phyloP scores from a whole-genome alignment of 2,797 vertebrate species.

The Mastacembelus armatus region DNA sequence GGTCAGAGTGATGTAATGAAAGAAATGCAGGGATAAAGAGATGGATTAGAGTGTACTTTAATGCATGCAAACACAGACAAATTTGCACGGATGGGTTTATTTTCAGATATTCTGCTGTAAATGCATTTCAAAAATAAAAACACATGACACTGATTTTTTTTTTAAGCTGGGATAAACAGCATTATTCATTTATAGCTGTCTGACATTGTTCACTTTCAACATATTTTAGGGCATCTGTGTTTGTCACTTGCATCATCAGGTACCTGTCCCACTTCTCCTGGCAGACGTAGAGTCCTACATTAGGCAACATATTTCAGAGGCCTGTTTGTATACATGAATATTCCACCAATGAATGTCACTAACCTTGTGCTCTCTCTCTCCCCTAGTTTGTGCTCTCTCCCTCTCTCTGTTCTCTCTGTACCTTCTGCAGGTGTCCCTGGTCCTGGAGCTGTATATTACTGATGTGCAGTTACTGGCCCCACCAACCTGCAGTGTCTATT shows the following conservation, averaged over 20 bases:
- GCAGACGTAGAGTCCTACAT: slow-evolving; percentile 30
- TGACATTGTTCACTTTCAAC: slow-evolving; percentile 2
- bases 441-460: too few species aligned
- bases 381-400: too few species aligned
- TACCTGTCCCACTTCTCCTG: slow-evolving; percentile 32
- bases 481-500: too few species aligned
- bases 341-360: too few species aligned
- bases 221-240: slow-evolving; percentile 12
- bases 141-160: background rate
- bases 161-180: slow-evolving; percentile 1
- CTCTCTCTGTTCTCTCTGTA: too few species aligned
- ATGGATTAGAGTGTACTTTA: slow-evolving; percentile 73
- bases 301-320: slow-evolving; percentile 44
- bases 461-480: too few species aligned
- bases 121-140: background rate
- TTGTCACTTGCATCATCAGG: slow-evolving; percentile 21
- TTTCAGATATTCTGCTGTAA: background rate
- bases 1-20: slow-evolving; percentile 78
- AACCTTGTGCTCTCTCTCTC: too few species aligned
- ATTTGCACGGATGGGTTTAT: background rate
- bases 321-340: too few species aligned
- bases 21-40: slow-evolving; percentile 68
- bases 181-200: slow-evolving; percentile 27
- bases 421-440: too few species aligned
- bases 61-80: background rate